Percentiles rank a stretch among this genome's conserved stretches.
Conservation (phyloP, 2,113 vertebrate species). For the Indri indri region DNA sequence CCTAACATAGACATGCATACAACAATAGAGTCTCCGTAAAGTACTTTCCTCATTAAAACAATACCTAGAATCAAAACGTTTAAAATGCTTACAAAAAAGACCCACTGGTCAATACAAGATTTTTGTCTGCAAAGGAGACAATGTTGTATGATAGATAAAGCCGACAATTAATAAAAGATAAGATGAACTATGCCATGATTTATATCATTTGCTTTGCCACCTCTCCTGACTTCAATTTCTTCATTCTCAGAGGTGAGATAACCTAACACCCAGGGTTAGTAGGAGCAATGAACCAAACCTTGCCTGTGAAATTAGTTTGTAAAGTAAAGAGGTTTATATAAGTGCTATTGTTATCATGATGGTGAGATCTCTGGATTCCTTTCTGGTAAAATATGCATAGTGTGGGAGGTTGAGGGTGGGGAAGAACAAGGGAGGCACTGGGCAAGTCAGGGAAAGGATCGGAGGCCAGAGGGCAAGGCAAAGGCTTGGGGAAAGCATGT, state of each 20-base stretch:
- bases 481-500: not conserved
- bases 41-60: not conserved
- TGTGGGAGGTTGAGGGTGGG: not conserved
- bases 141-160: not conserved
- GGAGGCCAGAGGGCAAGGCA: not conserved
- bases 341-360: not conserved
- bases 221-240: not conserved
- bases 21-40: not conserved
- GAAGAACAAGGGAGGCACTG: not conserved
- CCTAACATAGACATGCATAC: not conserved
- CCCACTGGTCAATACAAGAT: not conserved
- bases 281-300: not conserved
- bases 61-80: not conserved
- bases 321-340: not conserved
- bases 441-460: not conserved
- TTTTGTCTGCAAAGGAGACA: constrained; percentile 14
- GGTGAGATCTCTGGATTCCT: not conserved
- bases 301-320: not conserved
- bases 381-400: not conserved
- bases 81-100: not conserved
- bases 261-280: not conserved
- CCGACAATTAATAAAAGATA: not conserved
- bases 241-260: not conserved
- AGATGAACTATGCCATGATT: not conserved
- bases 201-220: not conserved